Evolutionary conservation across 2,797 vertebrate species (phyloP).

Genomic region (Uromys caudimaculatus): DNA sequence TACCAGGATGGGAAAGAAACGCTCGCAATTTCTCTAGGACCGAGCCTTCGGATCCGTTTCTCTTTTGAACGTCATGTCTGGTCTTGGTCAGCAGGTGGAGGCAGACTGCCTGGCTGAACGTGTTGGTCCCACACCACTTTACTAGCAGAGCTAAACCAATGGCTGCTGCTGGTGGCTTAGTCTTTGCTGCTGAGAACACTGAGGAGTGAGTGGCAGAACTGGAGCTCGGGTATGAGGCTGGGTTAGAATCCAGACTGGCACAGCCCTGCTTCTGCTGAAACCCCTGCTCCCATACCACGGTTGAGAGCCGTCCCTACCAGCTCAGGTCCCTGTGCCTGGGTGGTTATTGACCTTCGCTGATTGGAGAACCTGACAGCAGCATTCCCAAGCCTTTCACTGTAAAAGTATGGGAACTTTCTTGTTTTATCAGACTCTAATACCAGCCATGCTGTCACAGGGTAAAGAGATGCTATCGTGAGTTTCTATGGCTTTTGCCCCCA

Average conservation of each 20-base stretch:
- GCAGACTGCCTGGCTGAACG: neutral
- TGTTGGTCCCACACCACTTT: neutral
- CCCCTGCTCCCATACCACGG: accelerated
- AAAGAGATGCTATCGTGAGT: slow-evolving; percentile 77
- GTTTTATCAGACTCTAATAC: slow-evolving; percentile 57
- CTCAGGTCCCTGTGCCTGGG: neutral
- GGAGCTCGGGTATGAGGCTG: neutral
- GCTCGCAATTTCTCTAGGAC: neutral
- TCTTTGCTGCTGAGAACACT: neutral
- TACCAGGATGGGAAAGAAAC: neutral
- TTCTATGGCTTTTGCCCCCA: slow-evolving; percentile 78
- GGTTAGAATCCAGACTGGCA: neutral
- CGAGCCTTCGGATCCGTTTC: neutral
- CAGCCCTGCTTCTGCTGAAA: neutral
- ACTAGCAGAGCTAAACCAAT: neutral
- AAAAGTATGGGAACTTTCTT: slow-evolving; percentile 38
- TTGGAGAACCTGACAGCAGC: neutral
- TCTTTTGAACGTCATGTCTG: neutral
- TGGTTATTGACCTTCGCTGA: neutral
- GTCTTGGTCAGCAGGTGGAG: accelerated
- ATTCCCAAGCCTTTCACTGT: slow-evolving; percentile 34
- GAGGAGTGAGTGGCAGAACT: no score
- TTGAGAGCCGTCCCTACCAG: accelerated
- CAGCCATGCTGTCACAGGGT: slow-evolving; percentile 39
- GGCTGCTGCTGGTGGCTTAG: neutral